These are phyloP conservation scores for Perizoma flavofasciatum DNA, from an alignment of 2,888 invertebrate genomes.

Conservation along the genomic window DNA sequence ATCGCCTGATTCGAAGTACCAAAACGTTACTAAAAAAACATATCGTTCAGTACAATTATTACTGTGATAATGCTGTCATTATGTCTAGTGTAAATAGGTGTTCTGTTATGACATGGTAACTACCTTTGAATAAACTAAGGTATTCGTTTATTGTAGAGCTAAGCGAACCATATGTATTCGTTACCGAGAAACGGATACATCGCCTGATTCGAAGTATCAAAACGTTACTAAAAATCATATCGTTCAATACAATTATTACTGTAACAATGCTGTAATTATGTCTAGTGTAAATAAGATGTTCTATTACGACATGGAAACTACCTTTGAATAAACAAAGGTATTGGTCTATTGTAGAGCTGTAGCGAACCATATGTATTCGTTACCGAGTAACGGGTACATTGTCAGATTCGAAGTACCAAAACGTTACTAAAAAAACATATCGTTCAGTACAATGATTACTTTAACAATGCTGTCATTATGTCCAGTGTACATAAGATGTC, in stretches of 20 bases:
- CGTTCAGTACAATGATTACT: conserved; percentile 20
- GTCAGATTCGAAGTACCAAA: no score
- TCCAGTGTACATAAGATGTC: background rate
- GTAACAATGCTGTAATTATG: conserved; percentile 25
- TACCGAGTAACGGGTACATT: no score
- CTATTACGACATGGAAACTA: conserved; percentile 15
- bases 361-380: no score
- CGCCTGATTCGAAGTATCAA: no score
- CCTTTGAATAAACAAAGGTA: conserved; percentile 12
- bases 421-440: no score
- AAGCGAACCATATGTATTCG: no score
- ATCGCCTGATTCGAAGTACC: no score
- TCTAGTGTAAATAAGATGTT: conserved; percentile 1
- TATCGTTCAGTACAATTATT: conserved; percentile 25
- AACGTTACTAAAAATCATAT: no score
- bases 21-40: no score
- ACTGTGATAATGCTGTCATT: conserved; percentile 23
- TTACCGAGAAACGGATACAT: no score
- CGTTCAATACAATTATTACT: conserved; percentile 25
- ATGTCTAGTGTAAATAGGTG: conserved; percentile 6
- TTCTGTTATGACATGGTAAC: conserved; percentile 16
- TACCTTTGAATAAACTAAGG: conserved; percentile 14
- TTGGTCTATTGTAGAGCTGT: background rate
- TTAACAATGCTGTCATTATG: conserved; percentile 25
- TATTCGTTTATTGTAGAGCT: background rate